Base-by-base conservation (phyloP, 2,113 vertebrate genomes). In the Alethe castanea region DNA sequence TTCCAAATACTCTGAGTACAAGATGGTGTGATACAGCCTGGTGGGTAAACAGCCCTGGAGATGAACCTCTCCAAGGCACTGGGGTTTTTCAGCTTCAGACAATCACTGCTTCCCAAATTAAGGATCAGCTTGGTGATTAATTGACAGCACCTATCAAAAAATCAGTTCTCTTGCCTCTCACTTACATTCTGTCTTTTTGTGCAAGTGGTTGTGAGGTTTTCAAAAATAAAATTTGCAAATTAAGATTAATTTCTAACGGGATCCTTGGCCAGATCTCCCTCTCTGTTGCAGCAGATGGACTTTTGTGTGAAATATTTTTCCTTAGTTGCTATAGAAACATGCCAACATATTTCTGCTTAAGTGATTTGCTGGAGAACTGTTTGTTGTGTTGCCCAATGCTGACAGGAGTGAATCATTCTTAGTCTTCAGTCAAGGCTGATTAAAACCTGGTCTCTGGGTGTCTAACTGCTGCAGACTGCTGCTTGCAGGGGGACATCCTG, bases 221-320 rank as follows among this genome's bases (percentile, higher is more conserved):
- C 84, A 95, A 97, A 93, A 97, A 88, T 59, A 94, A 96, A 97
- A 94, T 95, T 96, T 96, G 89, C 94, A 97, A 96, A 98, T 97
- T 91, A 94, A 97, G 90, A 98, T 97, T 96, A 96, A 98, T 98
- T 97, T 96, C 78, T 95, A 96, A 95, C 5, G 22, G 61, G 57
- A 83, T 96, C 94, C 95, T 97, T 98, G 96, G 97, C 98, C 97
- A 95, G 92, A 96, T 94, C 95, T 96, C 86, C 85, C 86, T 95
- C 97, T 96, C 93, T 97, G 97, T 97, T 97, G 96, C 94, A 95
- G 95, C 98, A 98, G 97, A 98, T 98, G 98, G 97, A 98, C 97
- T 97, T 97, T 90, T 93, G 94, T 86, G 70, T 98, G 98, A 98
- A 98, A 98, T 98, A 98, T 98, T 98, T 98, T 98, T 97, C 96